Percentiles rank a stretch among this genome's conserved stretches.
Evolutionary conservation across 1,140 invertebrate species (phyloP).

Genomic region (Prorops nasuta): DNA sequence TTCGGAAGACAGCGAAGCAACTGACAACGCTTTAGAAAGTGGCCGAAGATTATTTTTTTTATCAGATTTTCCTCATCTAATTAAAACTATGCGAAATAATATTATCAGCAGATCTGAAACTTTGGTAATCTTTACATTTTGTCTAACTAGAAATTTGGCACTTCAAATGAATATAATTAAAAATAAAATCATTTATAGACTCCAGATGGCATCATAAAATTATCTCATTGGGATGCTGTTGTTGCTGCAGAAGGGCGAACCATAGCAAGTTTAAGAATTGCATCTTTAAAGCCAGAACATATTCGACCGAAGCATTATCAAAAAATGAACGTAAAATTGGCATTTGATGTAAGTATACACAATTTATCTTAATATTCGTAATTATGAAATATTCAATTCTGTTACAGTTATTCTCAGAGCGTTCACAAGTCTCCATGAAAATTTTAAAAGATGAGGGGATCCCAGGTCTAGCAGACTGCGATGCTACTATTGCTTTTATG

Average conservation of each 20-base stretch:
- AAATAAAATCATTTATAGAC: constrained; percentile 13
- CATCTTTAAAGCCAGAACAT: constrained; percentile 9
- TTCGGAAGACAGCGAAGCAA: no score
- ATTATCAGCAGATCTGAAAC: background rate
- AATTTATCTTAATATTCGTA: background rate
- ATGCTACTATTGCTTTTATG: constrained; percentile 9
- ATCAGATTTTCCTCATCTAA: constrained; percentile 20
- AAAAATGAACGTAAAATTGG: constrained; percentile 10
- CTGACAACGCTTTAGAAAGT: no score
- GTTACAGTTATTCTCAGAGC: background rate
- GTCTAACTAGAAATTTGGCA: background rate
- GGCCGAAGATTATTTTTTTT: constrained; percentile 17
- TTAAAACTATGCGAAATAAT: constrained; percentile 16
- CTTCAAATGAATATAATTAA: background rate
- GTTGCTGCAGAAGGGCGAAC: constrained; percentile 7
- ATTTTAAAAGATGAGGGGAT: background rate
- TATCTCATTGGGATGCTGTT: constrained; percentile 13
- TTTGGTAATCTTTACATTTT: background rate
- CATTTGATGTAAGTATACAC: constrained; percentile 2
- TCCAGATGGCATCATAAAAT: constrained; percentile 15
- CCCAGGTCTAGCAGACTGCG: constrained; percentile 3
- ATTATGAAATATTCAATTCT: background rate
- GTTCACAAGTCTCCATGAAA: constrained; percentile 1
- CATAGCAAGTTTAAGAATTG: constrained; percentile 11
- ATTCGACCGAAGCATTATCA: constrained; percentile 16